Base-by-base conservation (phyloP, 2,888 invertebrate genomes). In the Coleophora flavipennella region DNA sequence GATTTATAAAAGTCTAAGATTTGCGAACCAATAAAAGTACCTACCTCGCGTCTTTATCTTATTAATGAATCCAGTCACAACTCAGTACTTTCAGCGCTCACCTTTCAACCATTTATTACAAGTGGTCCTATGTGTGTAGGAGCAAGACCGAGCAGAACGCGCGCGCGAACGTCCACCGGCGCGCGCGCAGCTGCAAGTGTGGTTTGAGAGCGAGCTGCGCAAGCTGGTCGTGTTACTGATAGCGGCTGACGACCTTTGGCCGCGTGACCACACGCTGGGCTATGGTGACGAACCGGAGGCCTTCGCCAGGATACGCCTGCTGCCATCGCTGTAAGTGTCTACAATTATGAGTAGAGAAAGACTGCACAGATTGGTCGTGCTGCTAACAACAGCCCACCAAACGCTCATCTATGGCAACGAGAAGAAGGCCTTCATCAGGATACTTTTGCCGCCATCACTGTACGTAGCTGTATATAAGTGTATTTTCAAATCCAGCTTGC, bases 201-300 rank as follows among this genome's bases (percentile, higher is more conserved):
- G 93, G 91, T 95, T 95, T 81, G 93, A 95, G 63, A 89, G 91
- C 43, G 94, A 94, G 59, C 87, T 93, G 43, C 89, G 89, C 55
- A 94, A 95, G 61, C 84, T 96, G 41, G 91, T 93, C 8, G 93
- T 96, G 20, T 92, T 94, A 4, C 88, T 96, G 36, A 88, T 95
- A 64, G 94, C 93, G 3, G 96, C 92, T 8, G 94, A 95, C 61
- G 94, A 94, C 68, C 83, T 96, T 49, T 92, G 93, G 14, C 70
- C 90, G 0, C 85, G 95, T 31, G 94, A 94, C 63, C 94, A 94
- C 51, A 88, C 89, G 25, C 80, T 90, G 35, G 93, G 93, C 26
- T 92, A 90, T 59, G 94, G 94, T 6, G 86, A 87, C 42, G 86
- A 92, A 45, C 95, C 95, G 1, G 93, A 95, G 71, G 93, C 94